Evolutionary conservation across 2,113 vertebrate genomes (phyloP).

Genomic region (Rhinichthys klamathensis): DNA sequence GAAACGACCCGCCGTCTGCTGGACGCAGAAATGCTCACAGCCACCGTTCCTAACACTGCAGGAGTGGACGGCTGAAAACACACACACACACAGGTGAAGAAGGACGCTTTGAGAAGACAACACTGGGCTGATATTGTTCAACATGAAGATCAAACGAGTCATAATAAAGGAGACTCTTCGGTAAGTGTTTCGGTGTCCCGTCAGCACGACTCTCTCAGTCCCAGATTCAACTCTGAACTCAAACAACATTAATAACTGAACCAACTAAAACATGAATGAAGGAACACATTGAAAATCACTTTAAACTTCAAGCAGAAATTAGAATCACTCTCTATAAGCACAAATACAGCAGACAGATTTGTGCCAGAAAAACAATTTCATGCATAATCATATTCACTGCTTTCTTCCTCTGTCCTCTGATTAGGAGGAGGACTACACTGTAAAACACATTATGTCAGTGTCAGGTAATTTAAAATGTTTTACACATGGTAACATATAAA

Average conservation of each 20-base stretch:
- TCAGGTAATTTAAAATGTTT: not conserved
- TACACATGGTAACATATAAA: not conserved
- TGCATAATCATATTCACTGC: not conserved
- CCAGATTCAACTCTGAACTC: not conserved
- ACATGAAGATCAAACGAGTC: not conserved
- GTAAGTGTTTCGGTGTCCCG: not conserved
- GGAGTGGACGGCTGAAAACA: constrained; percentile 77
- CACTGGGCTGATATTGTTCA: not conserved
- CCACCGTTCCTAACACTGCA: constrained; percentile 87
- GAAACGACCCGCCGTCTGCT: constrained; percentile 80
- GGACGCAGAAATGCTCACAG: constrained; percentile 88
- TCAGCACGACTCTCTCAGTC: not conserved
- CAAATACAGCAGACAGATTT: not conserved
- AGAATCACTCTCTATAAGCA: not conserved
- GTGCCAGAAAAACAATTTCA: not conserved
- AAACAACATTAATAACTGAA: not conserved
- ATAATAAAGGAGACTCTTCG: not conserved
- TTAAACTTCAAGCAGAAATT: not conserved
- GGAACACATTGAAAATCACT: not conserved
- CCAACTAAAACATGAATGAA: not conserved
- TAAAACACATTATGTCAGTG: not conserved
- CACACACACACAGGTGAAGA: constrained; percentile 8
- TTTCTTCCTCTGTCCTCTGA: not conserved
- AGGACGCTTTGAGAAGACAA: not conserved
- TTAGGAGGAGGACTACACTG: not conserved